A percentile compares a stretch with the other conserved stretches of the same genome.
These are phyloP conservation scores for Oxyura jamaicensis DNA, from an alignment of 2,113 vertebrate species.

Conservation along the genomic window DNA sequence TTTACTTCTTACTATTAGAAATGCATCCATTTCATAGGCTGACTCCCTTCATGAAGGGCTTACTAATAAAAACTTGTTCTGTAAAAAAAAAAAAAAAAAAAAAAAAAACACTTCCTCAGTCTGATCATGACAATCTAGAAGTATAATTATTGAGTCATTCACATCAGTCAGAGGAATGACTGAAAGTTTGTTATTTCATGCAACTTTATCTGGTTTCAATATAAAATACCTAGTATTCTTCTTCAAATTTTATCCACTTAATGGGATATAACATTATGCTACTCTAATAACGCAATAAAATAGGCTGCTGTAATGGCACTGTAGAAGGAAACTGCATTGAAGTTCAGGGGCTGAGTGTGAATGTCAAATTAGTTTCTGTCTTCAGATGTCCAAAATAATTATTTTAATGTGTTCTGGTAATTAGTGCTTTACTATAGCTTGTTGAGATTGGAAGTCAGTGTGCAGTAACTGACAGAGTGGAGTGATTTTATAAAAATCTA, in stretches of 20 bases:
- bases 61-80: background rate
- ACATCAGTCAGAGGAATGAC: background rate
- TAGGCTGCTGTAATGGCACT: background rate
- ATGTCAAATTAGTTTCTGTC: background rate
- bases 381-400: background rate
- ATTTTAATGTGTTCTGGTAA: background rate
- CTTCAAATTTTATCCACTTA: too few relatives aligned
- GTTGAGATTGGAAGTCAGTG: background rate
- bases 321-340: background rate
- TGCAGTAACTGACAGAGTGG: background rate
- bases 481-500: background rate
- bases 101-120: background rate
- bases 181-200: background rate
- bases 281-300: background rate
- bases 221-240: background rate
- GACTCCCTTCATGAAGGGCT: background rate
- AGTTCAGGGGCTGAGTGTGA: background rate
- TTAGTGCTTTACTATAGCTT: background rate
- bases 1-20: background rate
- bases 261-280: background rate
- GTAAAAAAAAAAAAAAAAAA: too few relatives aligned
- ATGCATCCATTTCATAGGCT: background rate
- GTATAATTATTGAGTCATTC: background rate
- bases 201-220: background rate
- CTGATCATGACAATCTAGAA: background rate